A percentile compares a stretch with the other conserved stretches of the same genome.
phyloP scores from a whole-genome alignment of 2,888 invertebrate genomes.

The Agrypnus murinus region DNA sequence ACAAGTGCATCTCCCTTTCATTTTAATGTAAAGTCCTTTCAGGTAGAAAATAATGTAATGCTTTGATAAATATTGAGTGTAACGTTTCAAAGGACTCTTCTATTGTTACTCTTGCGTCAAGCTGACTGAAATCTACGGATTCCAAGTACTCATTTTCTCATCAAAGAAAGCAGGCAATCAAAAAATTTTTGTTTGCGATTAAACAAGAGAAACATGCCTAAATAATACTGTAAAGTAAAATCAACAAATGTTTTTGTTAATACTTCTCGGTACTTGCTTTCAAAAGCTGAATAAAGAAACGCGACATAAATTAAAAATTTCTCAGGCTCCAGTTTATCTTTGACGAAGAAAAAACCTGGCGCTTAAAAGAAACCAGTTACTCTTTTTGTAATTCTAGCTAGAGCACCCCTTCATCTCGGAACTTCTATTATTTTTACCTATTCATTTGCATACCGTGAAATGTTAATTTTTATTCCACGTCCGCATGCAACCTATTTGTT shows the following conservation, averaged over 20 bases:
- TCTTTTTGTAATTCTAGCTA: slow-evolving; percentile 47
- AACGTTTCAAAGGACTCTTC: too few relatives aligned
- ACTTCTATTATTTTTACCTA: slow-evolving; percentile 63
- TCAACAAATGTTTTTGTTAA: background rate
- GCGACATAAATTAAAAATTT: slow-evolving; percentile 46
- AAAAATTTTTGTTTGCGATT: too few relatives aligned
- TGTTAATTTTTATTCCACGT: slow-evolving; percentile 63
- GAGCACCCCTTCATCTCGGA: slow-evolving; percentile 54
- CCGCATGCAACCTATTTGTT: slow-evolving; percentile 61
- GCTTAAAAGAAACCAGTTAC: slow-evolving; percentile 56
- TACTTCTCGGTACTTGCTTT: too few relatives aligned
- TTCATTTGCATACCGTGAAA: slow-evolving; percentile 65
- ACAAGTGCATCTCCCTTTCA: too few relatives aligned
- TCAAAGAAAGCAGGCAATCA: too few relatives aligned
- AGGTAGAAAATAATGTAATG: too few relatives aligned
- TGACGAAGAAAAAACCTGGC: slow-evolving; percentile 54
- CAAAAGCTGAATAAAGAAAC: background rate
- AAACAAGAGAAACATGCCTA: too few relatives aligned
- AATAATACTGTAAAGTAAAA: background rate
- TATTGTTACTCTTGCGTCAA: too few relatives aligned
- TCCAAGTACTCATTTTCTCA: too few relatives aligned
- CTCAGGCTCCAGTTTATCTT: slow-evolving; percentile 51
- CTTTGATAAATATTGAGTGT: too few relatives aligned
- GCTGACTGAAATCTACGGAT: too few relatives aligned
- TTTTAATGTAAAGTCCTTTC: too few relatives aligned